phyloP scores from a whole-genome alignment of 2,113 vertebrate species.

The Cygnus buccinator region DNA sequence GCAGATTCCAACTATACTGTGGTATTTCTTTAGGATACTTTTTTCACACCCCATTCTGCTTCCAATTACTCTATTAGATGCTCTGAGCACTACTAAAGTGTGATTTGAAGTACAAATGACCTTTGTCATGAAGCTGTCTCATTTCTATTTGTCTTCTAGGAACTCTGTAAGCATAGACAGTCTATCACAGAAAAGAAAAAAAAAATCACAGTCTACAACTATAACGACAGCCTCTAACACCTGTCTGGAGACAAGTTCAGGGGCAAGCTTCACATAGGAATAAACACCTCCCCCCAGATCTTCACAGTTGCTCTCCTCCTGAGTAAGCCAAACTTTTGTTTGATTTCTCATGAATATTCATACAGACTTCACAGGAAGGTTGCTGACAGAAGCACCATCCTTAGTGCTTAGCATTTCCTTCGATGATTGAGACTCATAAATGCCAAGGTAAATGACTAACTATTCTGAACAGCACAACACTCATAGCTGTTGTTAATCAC shows the following conservation, averaged over 20 bases:
- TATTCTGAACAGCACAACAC: neutral
- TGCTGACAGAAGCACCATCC: neutral
- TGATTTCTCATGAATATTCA: neutral
- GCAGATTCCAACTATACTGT: neutral
- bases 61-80: neutral
- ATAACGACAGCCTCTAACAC: neutral
- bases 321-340: slow-evolving; percentile 12
- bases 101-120: neutral
- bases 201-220: neutral
- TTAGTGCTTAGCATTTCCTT: neutral
- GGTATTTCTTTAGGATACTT: neutral
- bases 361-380: neutral
- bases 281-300: slow-evolving; percentile 10
- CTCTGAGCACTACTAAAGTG: neutral
- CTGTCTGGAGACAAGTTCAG: neutral
- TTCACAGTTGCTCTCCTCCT: neutral
- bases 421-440: neutral
- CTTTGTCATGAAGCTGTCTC: neutral
- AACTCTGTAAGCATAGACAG: neutral
- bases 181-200: neutral
- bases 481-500: neutral
- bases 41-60: neutral
- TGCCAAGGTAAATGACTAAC: neutral
- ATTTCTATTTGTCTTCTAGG: neutral
- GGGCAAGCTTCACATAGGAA: neutral